Evolutionary conservation across 2,888 invertebrate genomes (phyloP).

Genomic region (Octonoba sinensis): DNA sequence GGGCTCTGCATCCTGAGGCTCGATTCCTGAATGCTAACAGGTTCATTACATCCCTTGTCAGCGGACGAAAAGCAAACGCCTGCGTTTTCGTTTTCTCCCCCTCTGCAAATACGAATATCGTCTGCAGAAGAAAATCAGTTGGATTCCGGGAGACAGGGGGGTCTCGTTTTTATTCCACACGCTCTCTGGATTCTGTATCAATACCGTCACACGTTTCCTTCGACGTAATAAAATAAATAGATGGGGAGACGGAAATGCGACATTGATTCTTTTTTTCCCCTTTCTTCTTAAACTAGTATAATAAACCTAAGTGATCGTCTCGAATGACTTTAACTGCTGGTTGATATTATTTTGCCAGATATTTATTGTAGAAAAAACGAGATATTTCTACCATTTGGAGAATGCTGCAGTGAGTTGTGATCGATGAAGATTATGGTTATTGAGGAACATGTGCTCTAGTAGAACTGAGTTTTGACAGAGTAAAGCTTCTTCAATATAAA

Average conservation of each 20-base stretch:
- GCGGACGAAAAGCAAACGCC: slow-evolving; percentile 40
- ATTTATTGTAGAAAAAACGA: too few species aligned
- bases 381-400: too few species aligned
- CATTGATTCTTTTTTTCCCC: background rate
- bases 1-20: slow-evolving; percentile 15
- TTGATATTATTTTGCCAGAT: too few species aligned
- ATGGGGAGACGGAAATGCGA: slow-evolving; percentile 9
- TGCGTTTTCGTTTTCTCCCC: background rate
- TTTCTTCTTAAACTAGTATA: too few species aligned
- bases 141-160: background rate
- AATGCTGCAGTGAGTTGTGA: too few species aligned
- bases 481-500: too few species aligned
- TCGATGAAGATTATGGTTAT: too few species aligned
- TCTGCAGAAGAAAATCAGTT: too few species aligned
- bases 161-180: slow-evolving; percentile 29
- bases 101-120: slow-evolving; percentile 28
- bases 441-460: too few species aligned
- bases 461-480: too few species aligned
- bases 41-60: slow-evolving; percentile 55
- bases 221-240: slow-evolving; percentile 47
- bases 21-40: slow-evolving; percentile 58
- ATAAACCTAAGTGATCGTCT: too few species aligned
- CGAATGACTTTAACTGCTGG: too few species aligned
- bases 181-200: slow-evolving; percentile 41
- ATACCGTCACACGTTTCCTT: slow-evolving; percentile 38